Conservation (phyloP, 1,140 invertebrate genomes). For the Psilanteris sp. region DNA sequence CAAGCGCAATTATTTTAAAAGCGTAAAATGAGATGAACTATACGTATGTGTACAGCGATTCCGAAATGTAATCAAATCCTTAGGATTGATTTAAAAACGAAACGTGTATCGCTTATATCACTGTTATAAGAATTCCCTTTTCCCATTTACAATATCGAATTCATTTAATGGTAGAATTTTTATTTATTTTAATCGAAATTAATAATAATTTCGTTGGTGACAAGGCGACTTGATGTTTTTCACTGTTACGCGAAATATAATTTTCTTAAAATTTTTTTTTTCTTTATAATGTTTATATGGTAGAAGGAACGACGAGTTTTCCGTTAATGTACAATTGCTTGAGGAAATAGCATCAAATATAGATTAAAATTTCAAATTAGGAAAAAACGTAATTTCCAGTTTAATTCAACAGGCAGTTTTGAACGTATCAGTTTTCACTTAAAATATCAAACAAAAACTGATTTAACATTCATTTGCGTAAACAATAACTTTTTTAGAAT, state of each 20-base stretch:
- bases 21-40: constrained; percentile 37
- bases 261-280: too few species aligned
- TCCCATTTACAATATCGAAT: too few species aligned
- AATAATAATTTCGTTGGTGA: too few species aligned
- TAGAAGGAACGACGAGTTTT: constrained; percentile 6
- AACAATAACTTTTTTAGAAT: too few species aligned
- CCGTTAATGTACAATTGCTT: neutral
- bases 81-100: constrained; percentile 3
- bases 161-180: too few species aligned
- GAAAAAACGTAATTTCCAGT: constrained; percentile 3
- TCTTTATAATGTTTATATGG: too few species aligned
- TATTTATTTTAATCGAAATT: too few species aligned
- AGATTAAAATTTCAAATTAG: constrained; percentile 25
- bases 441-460: neutral
- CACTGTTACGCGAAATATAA: too few species aligned
- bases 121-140: neutral
- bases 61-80: constrained; percentile 14
- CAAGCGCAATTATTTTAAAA: constrained; percentile 48
- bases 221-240: too few species aligned
- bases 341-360: constrained; percentile 24
- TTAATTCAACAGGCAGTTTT: neutral
- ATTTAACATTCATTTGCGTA: neutral
- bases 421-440: neutral
- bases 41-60: constrained; percentile 13
- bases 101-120: too few species aligned